Conservation (phyloP, 1,140 invertebrate genomes). For the Oscheius sp. region DNA sequence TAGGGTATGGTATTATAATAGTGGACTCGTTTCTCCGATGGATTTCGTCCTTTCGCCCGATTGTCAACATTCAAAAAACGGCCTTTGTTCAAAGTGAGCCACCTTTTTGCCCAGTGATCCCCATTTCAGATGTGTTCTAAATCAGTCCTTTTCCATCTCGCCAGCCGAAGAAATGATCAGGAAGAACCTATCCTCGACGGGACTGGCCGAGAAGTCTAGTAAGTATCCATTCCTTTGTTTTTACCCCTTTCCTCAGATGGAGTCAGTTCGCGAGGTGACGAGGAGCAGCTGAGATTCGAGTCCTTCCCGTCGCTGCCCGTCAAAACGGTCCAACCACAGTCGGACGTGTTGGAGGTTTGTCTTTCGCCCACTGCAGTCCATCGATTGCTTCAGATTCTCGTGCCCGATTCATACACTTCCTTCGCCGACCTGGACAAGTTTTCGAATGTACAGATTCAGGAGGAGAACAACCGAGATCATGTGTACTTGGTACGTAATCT, state of each 20-base stretch:
- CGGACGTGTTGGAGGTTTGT: neutral
- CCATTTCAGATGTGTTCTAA: conserved; percentile 3
- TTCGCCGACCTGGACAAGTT: neutral
- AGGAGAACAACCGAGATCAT: conserved; percentile 8
- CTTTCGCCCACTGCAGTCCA: neutral
- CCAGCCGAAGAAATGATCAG: neutral
- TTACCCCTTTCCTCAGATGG: neutral
- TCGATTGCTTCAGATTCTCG: neutral
- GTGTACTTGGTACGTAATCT: neutral
- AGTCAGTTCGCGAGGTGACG: neutral
- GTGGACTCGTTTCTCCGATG: too few species aligned
- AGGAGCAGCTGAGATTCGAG: neutral
- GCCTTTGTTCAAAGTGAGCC: conserved; percentile 9
- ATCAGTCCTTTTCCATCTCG: neutral
- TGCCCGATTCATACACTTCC: neutral
- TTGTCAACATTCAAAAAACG: neutral
- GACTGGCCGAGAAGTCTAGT: neutral
- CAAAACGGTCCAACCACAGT: neutral
- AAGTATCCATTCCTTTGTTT: neutral
- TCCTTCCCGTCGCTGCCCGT: neutral
- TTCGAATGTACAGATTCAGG: conserved; percentile 15
- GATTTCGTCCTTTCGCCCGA: neutral
- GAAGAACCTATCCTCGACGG: neutral
- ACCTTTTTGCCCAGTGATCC: neutral
- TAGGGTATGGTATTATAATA: too few species aligned